Evolutionary conservation across 2,113 vertebrate genomes (phyloP), one percentile per base, ranked within the genome.

Genomic region (Synchiropus splendidus): DNA sequence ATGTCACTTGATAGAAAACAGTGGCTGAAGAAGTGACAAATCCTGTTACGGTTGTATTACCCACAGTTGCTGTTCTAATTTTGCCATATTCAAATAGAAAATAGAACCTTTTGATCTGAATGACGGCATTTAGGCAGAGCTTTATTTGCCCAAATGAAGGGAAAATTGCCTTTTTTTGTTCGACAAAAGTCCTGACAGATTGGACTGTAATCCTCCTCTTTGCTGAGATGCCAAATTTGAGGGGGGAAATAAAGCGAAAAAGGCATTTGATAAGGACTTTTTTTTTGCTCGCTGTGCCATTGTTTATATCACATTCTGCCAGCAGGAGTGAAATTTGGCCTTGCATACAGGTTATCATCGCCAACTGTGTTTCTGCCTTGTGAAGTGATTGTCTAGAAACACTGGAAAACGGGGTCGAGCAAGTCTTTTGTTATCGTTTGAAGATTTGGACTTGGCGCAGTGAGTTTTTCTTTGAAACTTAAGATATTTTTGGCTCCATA

Each of bases 151-250:
- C 40, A 64, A 69, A 67, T 65, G 37, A 69, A 64, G 39, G 33
- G 38, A 48, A 61, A 73, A 70, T 69, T 67, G 61, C 57, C 31
- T 70, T 58, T 62, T 67, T 48, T 27, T 27, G 35, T 33, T 4
- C 44, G 39, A 70, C 63, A 70, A 74, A 77, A 58, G 48, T 37
- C 45, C 31, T 42, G 56, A 53, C 51, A 69, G 55, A 64, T 72
- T 69, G 59, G 33, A 55, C 45, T 36, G 12, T 67, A 74, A 71
- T 69, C 61, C 68, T 51, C 40, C 45, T 51, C 57, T 56, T 59
- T 48, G 71, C 75, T 76, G 73, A 82, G 51, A 53, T 17, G 51
- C 40, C 70, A 48, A 63, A 79, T 80, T 70, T 62, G 21, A 48
- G 62, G 46, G 35, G 18, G 59, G 63, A 61, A 66, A 61, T 61